Evolutionary conservation across 2,113 vertebrate genomes (phyloP), one percentile per base, ranked within the genome.

Genomic region (Micronycteris hirsuta): DNA sequence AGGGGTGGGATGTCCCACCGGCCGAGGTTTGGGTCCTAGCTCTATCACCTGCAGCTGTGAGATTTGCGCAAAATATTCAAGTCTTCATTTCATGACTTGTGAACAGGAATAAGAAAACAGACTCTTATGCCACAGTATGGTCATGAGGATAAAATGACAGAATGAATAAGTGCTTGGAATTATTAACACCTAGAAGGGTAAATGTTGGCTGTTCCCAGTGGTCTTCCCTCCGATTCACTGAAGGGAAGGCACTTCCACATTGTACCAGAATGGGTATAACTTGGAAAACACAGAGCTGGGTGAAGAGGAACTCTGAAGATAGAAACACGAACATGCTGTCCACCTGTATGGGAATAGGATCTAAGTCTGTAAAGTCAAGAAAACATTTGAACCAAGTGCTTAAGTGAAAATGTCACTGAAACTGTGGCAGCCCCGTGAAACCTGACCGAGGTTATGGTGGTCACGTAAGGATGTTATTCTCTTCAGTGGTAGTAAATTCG

Each of bases 141-240:
- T 43, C 38, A 16, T 71, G 14, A 80, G n/a, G 38, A 90, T 56
- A 68, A 92, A 93, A 49, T 70, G 73, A 14, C 22, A 83, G 61
- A 24, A 36, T 19, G 38, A 68, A 67, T 12, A 45, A 52, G 28
- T 19, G 43, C 22, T 9, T 78, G 74, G 31, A 13, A 41, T 58
- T 78, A 49, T 41, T 38, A 33, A 14, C 1, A 13, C 24, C 19
- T 56, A 26, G 31, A 61, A 82, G 67, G 61, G 41, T 38, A 47
- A 56, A n/a, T n/a, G 73, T 38, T 41, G 36, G 28, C 10, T 68
- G 4, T 93, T 58, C 86, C 68, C 28, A 11, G 85, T 31, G 4
- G 38, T 24, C 49, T 41, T 38, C 1, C 19, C 10, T 47, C 45
- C 85, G 71, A 56, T 78, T 81, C 17, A 26, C 43, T 2, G 33